Conservation (phyloP, 1,140 invertebrate genomes). For the Euura saliciscinereae region DNA sequence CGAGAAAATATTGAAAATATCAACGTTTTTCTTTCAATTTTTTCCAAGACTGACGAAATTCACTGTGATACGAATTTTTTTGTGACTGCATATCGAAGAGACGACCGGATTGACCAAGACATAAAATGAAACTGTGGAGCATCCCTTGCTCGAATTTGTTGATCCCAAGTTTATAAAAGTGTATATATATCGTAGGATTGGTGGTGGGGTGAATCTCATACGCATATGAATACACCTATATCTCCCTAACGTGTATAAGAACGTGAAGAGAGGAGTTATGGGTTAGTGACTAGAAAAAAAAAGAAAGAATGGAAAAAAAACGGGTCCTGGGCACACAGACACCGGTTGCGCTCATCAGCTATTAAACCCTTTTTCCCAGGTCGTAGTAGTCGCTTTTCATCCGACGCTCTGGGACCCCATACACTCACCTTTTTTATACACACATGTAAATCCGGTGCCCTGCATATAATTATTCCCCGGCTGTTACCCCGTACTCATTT, state of each 20-base stretch:
- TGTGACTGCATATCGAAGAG: not conserved
- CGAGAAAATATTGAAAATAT: too few relatives aligned
- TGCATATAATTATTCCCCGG: conserved; percentile 39
- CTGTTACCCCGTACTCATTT: too few relatives aligned
- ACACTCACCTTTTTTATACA: not conserved
- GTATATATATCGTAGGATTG: not conserved
- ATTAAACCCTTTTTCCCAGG: conserved; percentile 29
- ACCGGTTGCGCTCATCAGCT: conserved; percentile 56
- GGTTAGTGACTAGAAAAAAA: too few relatives aligned
- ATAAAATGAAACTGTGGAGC: conserved; percentile 1
- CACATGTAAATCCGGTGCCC: conserved; percentile 29
- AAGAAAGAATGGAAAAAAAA: too few relatives aligned
- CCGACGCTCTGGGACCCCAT: conserved; percentile 11
- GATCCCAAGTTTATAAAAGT: not conserved
- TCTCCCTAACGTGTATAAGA: too few relatives aligned
- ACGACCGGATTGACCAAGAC: not conserved
- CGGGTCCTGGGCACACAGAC: conserved; percentile 27
- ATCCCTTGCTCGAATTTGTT: not conserved
- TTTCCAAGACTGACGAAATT: too few relatives aligned
- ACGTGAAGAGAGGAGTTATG: too few relatives aligned
- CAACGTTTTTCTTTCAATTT: too few relatives aligned
- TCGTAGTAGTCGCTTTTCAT: not conserved
- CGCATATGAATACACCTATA: too few relatives aligned
- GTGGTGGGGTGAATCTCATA: not conserved
- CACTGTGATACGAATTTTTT: too few relatives aligned